These are phyloP conservation scores for Baryphthengus martii DNA, from an alignment of 2,113 vertebrate genomes.

Conservation along the genomic window DNA sequence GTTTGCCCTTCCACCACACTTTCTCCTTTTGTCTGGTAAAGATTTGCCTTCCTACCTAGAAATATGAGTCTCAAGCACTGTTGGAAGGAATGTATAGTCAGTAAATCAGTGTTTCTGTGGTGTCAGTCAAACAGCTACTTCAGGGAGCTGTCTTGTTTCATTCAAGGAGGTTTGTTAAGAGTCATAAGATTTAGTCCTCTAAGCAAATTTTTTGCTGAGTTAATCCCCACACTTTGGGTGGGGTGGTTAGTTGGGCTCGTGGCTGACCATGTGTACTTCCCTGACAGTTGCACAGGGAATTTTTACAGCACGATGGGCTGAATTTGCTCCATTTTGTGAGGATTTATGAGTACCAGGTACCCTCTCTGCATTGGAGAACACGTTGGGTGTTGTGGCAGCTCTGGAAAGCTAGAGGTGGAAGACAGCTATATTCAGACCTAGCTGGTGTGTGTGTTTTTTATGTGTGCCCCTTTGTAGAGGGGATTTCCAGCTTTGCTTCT, in stretches of 20 bases:
- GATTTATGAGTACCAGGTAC: neutral
- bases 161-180: neutral
- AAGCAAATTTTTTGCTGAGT: neutral
- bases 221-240: neutral
- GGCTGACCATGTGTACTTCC: neutral
- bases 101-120: neutral
- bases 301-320: neutral
- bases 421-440: neutral
- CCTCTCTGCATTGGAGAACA: neutral
- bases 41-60: neutral
- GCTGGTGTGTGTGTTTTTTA: neutral
- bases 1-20: neutral
- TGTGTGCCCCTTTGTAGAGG: neutral
- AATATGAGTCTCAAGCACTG: neutral
- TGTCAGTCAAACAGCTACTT: neutral
- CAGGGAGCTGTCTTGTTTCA: neutral
- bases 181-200: neutral
- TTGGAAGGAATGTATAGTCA: neutral
- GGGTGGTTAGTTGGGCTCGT: neutral
- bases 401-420: neutral
- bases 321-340: neutral
- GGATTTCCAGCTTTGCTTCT: neutral
- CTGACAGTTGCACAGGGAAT: neutral
- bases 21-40: neutral
- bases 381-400: neutral